Base-by-base conservation (phyloP, 1,140 invertebrate genomes). In the Zaprionus nigranus region DNA sequence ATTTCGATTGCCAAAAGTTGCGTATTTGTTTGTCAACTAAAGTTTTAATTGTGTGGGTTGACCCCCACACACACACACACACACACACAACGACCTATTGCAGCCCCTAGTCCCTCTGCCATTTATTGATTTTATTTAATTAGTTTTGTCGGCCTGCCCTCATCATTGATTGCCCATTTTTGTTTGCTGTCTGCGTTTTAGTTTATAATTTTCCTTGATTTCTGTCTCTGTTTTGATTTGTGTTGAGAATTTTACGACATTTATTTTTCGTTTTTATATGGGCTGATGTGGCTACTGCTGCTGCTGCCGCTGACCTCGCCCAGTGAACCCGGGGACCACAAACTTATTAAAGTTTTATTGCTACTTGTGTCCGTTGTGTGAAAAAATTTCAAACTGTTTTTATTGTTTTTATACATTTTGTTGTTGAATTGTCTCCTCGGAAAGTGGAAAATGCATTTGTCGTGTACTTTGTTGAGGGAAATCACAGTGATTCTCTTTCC, bases 121-220 rank as follows among this genome's bases (percentile, higher is more conserved):
- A 72, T 73, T 78, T 81, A 84, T 85, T 81, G 82, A 86, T 86
- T 86, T 85, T 79, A 85, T 85, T 85, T 82, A 85, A 85, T 85
- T 85, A 85, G 82, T 86, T 83, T 84, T 85, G 24, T 69, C 66
- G 67, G 34, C 36, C 65, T 73, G 67, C 20, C 17, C 26, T 36
- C 56, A 83, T 36, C 56, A 83, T 72, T 72, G 83, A 88, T 88
- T 87, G 79, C 34, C 63, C 62, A 66, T 49, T 77, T 81, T 63
- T 84, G 81, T 83, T 84, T 83, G 66, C 53, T 56, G 82, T 68
- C 63, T 84, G 75, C 62, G 70, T 75, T 84, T 80, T 81, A 67
- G 76, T 85, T 84, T 75, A 75, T 87, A 74, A 74, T 75, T 68
- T 49, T 64, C 43, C 49, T 60, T n/a, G 20, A 51, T 24, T 51